Evolutionary conservation across 2,797 vertebrate genomes (phyloP).

Genomic region (Galagoides demidoff): DNA sequence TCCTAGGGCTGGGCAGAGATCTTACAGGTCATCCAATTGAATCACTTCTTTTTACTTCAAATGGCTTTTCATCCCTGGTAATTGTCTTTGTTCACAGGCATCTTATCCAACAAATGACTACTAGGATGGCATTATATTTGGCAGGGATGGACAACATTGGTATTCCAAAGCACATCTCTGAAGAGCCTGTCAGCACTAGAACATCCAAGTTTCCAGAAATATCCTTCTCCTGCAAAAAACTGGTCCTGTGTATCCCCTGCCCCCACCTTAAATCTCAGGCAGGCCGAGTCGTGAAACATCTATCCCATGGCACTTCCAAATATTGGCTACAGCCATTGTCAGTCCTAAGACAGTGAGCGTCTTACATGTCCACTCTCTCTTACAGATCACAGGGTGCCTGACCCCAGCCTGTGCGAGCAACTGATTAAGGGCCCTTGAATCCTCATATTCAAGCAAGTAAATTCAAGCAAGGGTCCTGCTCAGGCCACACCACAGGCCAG

Average conservation of each 20-base stretch:
- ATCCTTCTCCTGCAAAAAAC: neutral
- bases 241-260: neutral
- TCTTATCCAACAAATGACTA: neutral
- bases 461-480: neutral
- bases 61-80: conserved; percentile 35
- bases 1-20: neutral
- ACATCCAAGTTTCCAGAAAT: conserved; percentile 53
- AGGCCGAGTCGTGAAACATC: neutral
- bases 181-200: conserved; percentile 26
- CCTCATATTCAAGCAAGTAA: neutral
- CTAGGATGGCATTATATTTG: neutral
- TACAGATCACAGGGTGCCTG: neutral
- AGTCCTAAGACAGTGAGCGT: neutral
- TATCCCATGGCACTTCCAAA: neutral
- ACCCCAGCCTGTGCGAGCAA: neutral
- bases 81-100: conserved; percentile 37
- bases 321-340: neutral
- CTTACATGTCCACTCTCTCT: neutral
- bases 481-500: neutral
- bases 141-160: neutral
- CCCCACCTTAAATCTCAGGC: neutral
- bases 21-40: neutral
- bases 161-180: neutral
- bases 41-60: neutral
- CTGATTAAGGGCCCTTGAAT: conserved; percentile 8